Conservation (phyloP, 92 coral and sea anemone genomes). For the Micromussa lordhowensis region DNA sequence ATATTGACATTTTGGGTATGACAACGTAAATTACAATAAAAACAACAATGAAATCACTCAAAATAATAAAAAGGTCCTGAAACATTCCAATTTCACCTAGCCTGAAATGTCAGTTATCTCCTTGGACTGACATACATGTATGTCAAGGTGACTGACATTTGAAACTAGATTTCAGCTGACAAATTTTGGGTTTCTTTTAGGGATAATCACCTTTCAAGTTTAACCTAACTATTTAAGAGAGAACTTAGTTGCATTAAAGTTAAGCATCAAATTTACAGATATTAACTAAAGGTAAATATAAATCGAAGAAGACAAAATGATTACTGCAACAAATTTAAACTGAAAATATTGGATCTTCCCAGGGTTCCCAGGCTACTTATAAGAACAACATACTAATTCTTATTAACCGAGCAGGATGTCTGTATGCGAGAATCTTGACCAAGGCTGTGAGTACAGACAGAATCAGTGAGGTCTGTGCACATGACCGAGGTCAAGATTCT, state of each 20-base stretch:
- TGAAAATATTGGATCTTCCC: background rate
- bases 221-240: background rate
- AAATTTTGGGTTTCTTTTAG: background rate
- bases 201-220: background rate
- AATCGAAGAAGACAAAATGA: background rate
- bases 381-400: background rate
- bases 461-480: too few species aligned
- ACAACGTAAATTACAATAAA: background rate
- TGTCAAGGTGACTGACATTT: background rate
- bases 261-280: too few species aligned
- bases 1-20: background rate
- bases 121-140: too few species aligned
- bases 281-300: background rate
- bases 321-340: background rate
- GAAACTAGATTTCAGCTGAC: background rate
- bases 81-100: background rate
- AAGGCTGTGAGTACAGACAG: too few species aligned
- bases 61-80: background rate
- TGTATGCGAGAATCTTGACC: too few species aligned
- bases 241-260: background rate
- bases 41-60: background rate
- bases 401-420: too few species aligned
- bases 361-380: too few species aligned
- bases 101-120: background rate
- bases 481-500: too few species aligned